These are phyloP conservation scores for Drosophila miranda DNA, from an alignment of 1,140 invertebrate genomes.

Conservation along the genomic window DNA sequence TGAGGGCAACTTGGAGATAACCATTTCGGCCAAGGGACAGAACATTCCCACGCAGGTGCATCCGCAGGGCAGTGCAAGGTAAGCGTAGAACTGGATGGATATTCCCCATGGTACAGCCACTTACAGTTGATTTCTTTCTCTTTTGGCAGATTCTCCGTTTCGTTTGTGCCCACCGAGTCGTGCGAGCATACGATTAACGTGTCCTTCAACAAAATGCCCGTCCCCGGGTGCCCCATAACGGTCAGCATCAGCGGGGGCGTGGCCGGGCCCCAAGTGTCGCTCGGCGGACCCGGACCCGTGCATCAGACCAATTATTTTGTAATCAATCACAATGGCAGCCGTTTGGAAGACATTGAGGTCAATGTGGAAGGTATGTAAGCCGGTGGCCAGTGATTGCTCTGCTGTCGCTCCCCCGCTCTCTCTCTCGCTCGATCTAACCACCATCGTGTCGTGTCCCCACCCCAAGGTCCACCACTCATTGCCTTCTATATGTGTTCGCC, in stretches of 20 bases:
- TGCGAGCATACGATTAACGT: slow-evolving; percentile 97
- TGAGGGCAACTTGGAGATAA: slow-evolving; percentile 98
- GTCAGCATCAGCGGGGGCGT: slow-evolving; percentile 89
- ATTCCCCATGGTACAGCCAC: too few species aligned
- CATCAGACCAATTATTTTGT: slow-evolving; percentile 86
- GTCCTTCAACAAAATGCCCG: slow-evolving; percentile 96
- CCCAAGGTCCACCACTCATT: slow-evolving; percentile 14
- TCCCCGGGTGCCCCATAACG: slow-evolving; percentile 91
- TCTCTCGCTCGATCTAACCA: slow-evolving; percentile 8
- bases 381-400: slow-evolving; percentile 9
- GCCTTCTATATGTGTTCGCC: slow-evolving; percentile 47
- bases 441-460: background rate
- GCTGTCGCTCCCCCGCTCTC: background rate
- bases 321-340: slow-evolving; percentile 89
- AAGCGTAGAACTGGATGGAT: slow-evolving; percentile 17
- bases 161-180: slow-evolving; percentile 96
- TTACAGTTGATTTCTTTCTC: background rate
- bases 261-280: slow-evolving; percentile 88
- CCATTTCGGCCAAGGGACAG: slow-evolving; percentile 95
- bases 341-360: slow-evolving; percentile 95
- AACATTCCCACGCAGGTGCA: slow-evolving; percentile 99
- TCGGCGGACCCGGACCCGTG: slow-evolving; percentile 86
- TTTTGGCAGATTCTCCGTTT: slow-evolving; percentile 92
- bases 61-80: slow-evolving; percentile 88
- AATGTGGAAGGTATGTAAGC: slow-evolving; percentile 93